phyloP scores from a whole-genome alignment of 1,140 invertebrate genomes.

The Lasaia peninsularis region DNA sequence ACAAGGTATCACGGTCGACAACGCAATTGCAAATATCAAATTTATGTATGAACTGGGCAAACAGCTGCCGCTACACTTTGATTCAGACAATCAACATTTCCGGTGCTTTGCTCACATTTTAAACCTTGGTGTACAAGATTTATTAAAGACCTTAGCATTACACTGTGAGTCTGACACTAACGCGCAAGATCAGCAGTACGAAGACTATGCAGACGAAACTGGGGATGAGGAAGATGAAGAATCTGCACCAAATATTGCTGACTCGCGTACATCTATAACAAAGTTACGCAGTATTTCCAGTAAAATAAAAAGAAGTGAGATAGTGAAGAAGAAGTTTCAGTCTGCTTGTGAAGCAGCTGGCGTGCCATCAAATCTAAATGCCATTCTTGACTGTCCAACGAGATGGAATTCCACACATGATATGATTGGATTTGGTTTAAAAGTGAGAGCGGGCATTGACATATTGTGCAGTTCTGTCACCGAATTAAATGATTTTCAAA shows the following conservation, averaged over 20 bases:
- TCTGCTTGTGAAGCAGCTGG: constrained; percentile 34
- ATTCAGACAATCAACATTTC: constrained; percentile 23
- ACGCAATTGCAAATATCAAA: constrained; percentile 23
- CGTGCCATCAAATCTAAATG: constrained; percentile 16
- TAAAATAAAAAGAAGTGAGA: constrained; percentile 43
- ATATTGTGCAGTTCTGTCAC: constrained; percentile 36
- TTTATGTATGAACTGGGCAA: constrained; percentile 20
- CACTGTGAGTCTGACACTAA: constrained; percentile 13
- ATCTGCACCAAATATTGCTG: constrained; percentile 19
- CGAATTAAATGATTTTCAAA: constrained; percentile 40
- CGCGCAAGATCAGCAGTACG: constrained; percentile 12
- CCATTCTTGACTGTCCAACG: constrained; percentile 15
- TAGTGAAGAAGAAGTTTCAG: constrained; percentile 38
- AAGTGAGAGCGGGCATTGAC: constrained; percentile 25
- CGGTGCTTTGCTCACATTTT: constrained; percentile 23
- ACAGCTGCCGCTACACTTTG: constrained; percentile 19
- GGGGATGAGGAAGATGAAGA: constrained; percentile 17
- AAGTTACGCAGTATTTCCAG: constrained; percentile 37
- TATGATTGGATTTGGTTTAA: constrained; percentile 16
- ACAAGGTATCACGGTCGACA: constrained; percentile 31
- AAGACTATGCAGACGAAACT: constrained; percentile 14
- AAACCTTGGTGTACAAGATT: constrained; percentile 22
- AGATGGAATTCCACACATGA: constrained; percentile 18
- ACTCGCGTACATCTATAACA: constrained; percentile 35
- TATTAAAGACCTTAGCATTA: constrained; percentile 24